These are phyloP conservation scores for Lepidotrigona ventralis DNA, from an alignment of 1,140 invertebrate genomes.

Conservation along the genomic window DNA sequence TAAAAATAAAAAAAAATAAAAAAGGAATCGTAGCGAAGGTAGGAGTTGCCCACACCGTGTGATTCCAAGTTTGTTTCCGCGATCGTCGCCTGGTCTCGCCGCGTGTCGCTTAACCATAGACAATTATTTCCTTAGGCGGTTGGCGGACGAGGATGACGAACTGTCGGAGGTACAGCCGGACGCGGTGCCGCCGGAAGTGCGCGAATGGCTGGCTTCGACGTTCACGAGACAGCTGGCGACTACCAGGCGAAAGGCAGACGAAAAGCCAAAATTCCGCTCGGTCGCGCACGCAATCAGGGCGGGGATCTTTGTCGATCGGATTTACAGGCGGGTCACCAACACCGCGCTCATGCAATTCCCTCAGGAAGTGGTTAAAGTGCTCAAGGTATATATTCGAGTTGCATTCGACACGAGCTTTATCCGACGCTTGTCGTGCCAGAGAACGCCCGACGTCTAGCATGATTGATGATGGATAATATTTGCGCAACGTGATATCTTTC, in stretches of 20 bases:
- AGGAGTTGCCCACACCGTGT: slow-evolving; percentile 43
- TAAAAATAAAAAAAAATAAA: not conserved
- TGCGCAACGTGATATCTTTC: not conserved
- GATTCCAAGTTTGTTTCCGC: slow-evolving; percentile 22
- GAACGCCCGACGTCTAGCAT: no score
- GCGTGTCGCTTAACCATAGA: not conserved
- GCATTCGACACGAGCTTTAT: not conserved
- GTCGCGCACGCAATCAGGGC: slow-evolving; percentile 98
- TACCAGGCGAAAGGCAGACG: slow-evolving; percentile 86
- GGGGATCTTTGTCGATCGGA: slow-evolving; percentile 98
- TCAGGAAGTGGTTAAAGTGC: slow-evolving; percentile 90
- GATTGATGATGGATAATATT: not conserved
- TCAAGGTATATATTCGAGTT: slow-evolving; percentile 88
- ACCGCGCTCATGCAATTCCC: slow-evolving; percentile 94
- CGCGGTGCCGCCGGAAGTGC: slow-evolving; percentile 95
- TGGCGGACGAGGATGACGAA: slow-evolving; percentile 95
- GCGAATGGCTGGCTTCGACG: slow-evolving; percentile 98
- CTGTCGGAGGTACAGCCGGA: slow-evolving; percentile 97
- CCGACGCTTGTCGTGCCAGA: not conserved
- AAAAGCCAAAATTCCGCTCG: slow-evolving; percentile 93
- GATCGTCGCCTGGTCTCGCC: not conserved
- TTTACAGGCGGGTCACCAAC: slow-evolving; percentile 93
- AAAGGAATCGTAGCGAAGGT: slow-evolving; percentile 45
- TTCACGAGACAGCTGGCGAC: slow-evolving; percentile 94
- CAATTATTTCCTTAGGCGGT: slow-evolving; percentile 80